A percentile compares a stretch with the other conserved stretches of the same genome.
phyloP scores from a whole-genome alignment of 1,140 invertebrate species.

The Bombus superbus region DNA sequence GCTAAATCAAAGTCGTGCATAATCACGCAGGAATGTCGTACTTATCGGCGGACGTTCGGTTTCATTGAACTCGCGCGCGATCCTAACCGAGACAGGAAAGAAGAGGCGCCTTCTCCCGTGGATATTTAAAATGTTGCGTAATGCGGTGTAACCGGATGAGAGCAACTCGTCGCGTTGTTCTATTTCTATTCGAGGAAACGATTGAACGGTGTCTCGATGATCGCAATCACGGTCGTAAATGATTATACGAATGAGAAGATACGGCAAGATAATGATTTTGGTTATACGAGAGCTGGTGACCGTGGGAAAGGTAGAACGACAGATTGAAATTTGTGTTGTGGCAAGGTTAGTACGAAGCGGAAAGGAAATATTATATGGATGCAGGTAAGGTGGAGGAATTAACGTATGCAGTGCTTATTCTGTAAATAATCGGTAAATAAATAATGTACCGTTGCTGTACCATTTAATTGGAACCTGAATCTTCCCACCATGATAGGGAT shows the following conservation, averaged over 20 bases:
- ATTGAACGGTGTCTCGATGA: not conserved
- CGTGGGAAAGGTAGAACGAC: not conserved
- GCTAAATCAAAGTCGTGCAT: not conserved
- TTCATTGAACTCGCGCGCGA: conserved; percentile 36
- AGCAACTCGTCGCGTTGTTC: not conserved
- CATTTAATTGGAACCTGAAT: not conserved
- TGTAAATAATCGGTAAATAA: not conserved
- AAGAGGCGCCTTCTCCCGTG: not conserved
- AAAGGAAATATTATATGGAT: not conserved
- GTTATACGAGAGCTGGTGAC: not conserved
- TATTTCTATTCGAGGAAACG: not conserved
- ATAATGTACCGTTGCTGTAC: not conserved
- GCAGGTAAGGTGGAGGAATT: not conserved
- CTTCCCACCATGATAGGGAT: not conserved
- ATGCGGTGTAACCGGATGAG: conserved; percentile 15
- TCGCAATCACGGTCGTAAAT: not conserved
- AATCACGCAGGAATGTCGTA: not conserved
- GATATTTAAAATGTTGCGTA: conserved; percentile 39
- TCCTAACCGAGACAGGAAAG: not conserved
- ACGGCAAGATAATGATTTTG: not conserved
- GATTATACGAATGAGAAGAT: not conserved
- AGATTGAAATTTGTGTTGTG: not conserved
- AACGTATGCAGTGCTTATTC: not conserved
- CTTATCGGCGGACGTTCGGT: conserved; percentile 1
- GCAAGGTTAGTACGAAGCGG: not conserved